These are phyloP conservation scores for Alectoris magna DNA, from an alignment of 2,797 vertebrate genomes.

Conservation along the genomic window DNA sequence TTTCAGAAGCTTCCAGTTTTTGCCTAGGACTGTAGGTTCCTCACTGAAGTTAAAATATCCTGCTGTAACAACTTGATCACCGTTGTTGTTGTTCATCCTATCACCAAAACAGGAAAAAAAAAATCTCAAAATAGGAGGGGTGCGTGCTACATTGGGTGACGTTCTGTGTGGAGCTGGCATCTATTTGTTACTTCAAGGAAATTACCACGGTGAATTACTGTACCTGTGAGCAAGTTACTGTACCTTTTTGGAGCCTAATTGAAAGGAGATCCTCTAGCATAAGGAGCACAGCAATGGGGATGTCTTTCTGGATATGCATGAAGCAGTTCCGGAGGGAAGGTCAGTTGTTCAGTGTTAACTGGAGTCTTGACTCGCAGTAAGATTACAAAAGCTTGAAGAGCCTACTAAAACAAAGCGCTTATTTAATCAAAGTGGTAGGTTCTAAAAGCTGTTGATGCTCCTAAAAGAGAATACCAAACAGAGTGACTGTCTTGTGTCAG, in stretches of 20 bases:
- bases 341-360: background rate
- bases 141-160: background rate
- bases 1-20: background rate
- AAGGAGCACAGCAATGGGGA: background rate
- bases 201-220: fast-evolving
- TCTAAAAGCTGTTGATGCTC: background rate
- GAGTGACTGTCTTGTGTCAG: background rate
- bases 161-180: background rate
- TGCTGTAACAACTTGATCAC: background rate
- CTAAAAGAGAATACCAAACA: background rate
- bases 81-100: background rate
- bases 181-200: background rate
- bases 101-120: background rate
- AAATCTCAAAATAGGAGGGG: background rate
- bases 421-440: background rate
- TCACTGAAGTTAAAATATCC: background rate
- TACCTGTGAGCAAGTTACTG: background rate
- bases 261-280: background rate
- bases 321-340: background rate
- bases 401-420: background rate
- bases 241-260: background rate
- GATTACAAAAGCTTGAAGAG: background rate
- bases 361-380: background rate
- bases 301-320: background rate
- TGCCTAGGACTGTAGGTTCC: background rate